Evolutionary conservation across 1,140 invertebrate species (phyloP), one percentile per base, ranked within the genome.

Genomic region (Battus philenor): DNA sequence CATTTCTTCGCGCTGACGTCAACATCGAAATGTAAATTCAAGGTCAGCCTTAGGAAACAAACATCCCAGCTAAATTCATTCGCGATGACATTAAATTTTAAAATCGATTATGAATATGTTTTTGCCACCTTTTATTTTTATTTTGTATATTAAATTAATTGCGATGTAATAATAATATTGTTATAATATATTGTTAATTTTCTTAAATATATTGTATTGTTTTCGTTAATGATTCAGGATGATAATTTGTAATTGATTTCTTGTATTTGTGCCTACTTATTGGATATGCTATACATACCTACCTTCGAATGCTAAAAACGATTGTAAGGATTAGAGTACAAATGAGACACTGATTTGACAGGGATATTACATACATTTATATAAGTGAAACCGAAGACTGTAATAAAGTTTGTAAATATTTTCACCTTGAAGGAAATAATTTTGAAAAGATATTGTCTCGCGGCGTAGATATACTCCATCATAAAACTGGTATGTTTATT

Each of bases 311-410:
- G 64, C 59, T 75, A 68, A 50, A 56, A 71, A 71, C 46, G 46
- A 70, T 72, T 57, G 57, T 66, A 64, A 78, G 69, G 66, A 63
- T 69, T 80, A 81, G n/a, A n/a, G 75, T 80, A 81, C 76, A 84
- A 81, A 84, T 61, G 54, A 68, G 56, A 77, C 75, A 75, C 64
- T 77, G 63, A 75, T 63, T 69, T 68, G 63, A 83, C 77, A 84
- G 80, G 80, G 77, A 80, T 80, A 70, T 65, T 59, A 65, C 53
- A 52, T 73, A 69, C 61, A 62, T 68, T 71, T 68, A 68, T 76
- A 62, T 83, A 80, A 84, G 80, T 70, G 72, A 79, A 81, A 75
- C 60, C 59, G 69, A 84, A 84, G 80, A 84, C 80, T 84, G 80
- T 72, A 70, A 43, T 68, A 74, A 84, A 71, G 62, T 73, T 76